These are phyloP conservation scores for Hafferia zeledoni DNA, from an alignment of 2,797 vertebrate genomes.

Conservation along the genomic window DNA sequence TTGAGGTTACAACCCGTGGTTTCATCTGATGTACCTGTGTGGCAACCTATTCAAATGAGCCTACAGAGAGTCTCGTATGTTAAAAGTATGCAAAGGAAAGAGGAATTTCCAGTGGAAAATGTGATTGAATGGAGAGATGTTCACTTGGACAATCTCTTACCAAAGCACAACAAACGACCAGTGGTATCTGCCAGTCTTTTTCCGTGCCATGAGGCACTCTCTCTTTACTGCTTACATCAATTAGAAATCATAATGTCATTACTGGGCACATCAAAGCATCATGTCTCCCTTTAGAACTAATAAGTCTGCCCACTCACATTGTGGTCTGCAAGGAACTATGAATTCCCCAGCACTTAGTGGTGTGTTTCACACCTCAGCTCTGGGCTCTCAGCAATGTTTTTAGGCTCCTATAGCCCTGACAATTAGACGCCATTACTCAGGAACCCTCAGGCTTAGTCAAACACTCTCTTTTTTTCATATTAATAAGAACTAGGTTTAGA, in stretches of 20 bases:
- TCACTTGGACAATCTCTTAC: conserved; percentile 58
- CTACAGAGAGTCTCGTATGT: background rate
- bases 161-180: background rate
- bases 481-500: conserved; percentile 1
- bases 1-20: conserved; percentile 53
- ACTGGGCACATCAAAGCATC: conserved; percentile 49
- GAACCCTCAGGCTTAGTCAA: background rate
- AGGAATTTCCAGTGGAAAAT: conserved; percentile 73
- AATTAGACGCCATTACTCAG: background rate
- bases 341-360: conserved; percentile 2
- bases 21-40: conserved; percentile 65
- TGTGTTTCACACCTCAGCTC: conserved; percentile 35
- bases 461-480: background rate
- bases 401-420: background rate
- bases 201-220: conserved; percentile 49
- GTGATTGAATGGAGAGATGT: conserved; percentile 67
- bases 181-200: conserved; percentile 42
- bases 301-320: conserved; percentile 48
- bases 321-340: conserved; percentile 27
- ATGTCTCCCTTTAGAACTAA: conserved; percentile 32
- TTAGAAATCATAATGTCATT: conserved; percentile 47
- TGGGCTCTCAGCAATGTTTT: background rate
- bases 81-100: conserved; percentile 7
- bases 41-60: conserved; percentile 45
- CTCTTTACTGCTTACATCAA: conserved; percentile 56